phyloP scores from a whole-genome alignment of 1,140 invertebrate genomes.

The Cyclargus thomasi region DNA sequence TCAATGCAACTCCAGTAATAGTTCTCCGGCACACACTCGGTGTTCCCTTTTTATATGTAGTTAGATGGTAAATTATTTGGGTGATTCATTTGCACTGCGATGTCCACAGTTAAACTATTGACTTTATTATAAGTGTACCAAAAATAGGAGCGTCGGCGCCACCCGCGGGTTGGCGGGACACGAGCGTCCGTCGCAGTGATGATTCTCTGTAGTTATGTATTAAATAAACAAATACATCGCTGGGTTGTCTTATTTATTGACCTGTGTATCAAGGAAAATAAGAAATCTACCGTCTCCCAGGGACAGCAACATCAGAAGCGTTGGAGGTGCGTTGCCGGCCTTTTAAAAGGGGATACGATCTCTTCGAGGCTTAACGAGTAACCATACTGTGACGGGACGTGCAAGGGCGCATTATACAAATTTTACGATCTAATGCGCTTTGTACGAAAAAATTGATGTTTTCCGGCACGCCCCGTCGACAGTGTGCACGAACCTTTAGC shows the following conservation, averaged over 20 bases:
- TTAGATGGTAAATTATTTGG: slow-evolving; percentile 3
- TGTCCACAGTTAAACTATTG: slow-evolving; percentile 23
- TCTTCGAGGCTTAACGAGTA: no score
- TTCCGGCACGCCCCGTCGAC: no score
- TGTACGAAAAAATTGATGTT: no score
- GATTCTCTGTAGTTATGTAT: slow-evolving; percentile 69
- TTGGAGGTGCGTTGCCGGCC: no score
- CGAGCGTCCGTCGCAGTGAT: slow-evolving; percentile 35
- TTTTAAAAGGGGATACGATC: no score
- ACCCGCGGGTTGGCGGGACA: slow-evolving; percentile 18
- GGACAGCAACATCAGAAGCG: no score
- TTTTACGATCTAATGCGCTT: no score
- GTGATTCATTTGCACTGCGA: slow-evolving; percentile 8
- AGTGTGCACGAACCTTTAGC: no score
- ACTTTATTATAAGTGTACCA: slow-evolving; percentile 54
- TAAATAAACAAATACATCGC: slow-evolving; percentile 56
- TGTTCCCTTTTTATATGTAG: background rate
- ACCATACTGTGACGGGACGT: no score
- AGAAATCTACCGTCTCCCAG: no score
- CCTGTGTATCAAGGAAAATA: no score
- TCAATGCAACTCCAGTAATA: background rate
- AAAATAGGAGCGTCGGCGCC: slow-evolving; percentile 39
- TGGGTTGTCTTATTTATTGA: slow-evolving; percentile 5
- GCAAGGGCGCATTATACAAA: no score
- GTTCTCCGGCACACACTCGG: background rate